These are phyloP conservation scores for Bergia sp. DNA, from an alignment of 92 coral and sea anemone genomes.

Conservation along the genomic window DNA sequence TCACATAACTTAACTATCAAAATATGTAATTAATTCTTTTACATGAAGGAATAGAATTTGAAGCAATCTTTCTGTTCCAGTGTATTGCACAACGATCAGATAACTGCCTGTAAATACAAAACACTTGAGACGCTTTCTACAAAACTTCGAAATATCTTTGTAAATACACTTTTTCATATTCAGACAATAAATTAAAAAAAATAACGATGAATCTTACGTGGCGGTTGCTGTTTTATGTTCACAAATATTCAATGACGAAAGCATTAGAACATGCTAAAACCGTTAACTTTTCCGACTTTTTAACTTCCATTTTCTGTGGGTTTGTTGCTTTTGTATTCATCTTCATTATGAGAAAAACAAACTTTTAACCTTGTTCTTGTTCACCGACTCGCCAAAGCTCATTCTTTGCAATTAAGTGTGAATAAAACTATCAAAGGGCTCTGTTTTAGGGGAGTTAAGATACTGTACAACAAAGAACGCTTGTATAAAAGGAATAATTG, in stretches of 20 bases:
- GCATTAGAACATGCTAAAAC: constrained; percentile 8
- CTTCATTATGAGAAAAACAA: constrained; percentile 12
- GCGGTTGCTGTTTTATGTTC: neutral
- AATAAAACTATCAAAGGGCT: neutral
- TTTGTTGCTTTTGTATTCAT: constrained; percentile 2
- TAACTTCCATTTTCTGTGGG: neutral
- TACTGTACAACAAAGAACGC: constrained; percentile 4
- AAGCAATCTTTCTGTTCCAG: neutral
- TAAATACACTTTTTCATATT: constrained; percentile 4
- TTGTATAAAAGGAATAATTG: constrained; percentile 4
- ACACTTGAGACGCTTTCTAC: constrained; percentile 19
- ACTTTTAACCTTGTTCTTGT: neutral
- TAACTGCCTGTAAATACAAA: constrained; percentile 10
- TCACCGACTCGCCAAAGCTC: constrained; percentile 8
- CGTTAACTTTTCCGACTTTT: constrained; percentile 15
- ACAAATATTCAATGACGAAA: neutral
- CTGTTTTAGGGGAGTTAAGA: neutral
- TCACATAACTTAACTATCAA: neutral
- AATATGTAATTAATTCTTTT: neutral
- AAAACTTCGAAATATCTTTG: neutral
- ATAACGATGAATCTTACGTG: neutral
- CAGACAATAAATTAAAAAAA: neutral
- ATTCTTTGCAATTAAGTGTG: constrained; percentile 45
- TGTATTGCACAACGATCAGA: neutral
- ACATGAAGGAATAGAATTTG: neutral